Conservation (phyloP, 2,113 vertebrate species). For the Cyanocitta stelleri region DNA sequence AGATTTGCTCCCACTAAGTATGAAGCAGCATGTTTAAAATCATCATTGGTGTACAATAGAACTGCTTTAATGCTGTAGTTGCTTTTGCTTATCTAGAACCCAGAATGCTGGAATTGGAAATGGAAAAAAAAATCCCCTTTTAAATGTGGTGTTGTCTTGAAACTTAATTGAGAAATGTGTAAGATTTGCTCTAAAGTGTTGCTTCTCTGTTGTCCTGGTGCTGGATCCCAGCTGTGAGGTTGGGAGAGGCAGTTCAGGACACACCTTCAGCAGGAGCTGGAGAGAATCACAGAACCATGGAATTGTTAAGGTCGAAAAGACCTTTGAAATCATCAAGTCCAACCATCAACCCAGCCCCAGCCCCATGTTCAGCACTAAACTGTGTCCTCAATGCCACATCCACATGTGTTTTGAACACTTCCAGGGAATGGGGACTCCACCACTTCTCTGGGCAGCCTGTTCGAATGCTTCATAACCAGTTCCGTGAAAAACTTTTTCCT, state of each 20-base stretch:
- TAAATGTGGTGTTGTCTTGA: neutral
- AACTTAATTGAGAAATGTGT: neutral
- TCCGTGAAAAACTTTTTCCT: neutral
- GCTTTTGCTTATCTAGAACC: neutral
- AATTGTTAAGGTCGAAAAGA: neutral
- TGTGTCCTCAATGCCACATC: neutral
- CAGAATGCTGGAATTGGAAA: neutral
- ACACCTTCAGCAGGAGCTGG: neutral
- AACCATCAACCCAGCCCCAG: neutral
- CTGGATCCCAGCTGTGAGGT: neutral
- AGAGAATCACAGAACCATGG: neutral
- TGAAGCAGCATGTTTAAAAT: neutral
- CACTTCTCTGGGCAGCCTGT: neutral
- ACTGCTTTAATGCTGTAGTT: neutral
- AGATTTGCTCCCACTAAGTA: neutral
- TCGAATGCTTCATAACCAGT: neutral
- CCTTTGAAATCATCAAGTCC: neutral
- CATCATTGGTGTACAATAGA: neutral
- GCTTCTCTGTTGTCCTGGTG: neutral
- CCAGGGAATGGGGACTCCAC: neutral
- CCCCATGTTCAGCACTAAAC: neutral
- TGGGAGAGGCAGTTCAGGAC: neutral
- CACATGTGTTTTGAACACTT: neutral
- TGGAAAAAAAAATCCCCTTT: neutral
- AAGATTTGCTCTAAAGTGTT: neutral